Conservation (phyloP, 1,140 invertebrate genomes). For the Bombus fervidus region DNA sequence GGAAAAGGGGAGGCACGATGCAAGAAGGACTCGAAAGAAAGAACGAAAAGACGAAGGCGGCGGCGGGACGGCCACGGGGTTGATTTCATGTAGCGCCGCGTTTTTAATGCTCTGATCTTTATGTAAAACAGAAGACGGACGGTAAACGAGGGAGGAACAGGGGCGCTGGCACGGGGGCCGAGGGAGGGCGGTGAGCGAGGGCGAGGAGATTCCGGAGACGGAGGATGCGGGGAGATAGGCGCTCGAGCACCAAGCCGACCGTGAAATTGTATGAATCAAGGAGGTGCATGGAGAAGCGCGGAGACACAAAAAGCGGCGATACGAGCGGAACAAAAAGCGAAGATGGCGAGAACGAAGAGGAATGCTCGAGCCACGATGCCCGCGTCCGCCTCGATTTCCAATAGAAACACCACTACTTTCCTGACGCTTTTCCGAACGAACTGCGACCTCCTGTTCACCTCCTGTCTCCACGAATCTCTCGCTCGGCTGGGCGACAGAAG, state of each 20-base stretch:
- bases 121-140: constrained; percentile 73
- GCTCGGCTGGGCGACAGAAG: constrained; percentile 30
- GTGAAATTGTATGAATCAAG: constrained; percentile 80
- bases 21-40: neutral
- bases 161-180: neutral
- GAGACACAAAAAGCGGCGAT: constrained; percentile 72
- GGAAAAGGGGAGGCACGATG: neutral
- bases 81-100: constrained; percentile 74
- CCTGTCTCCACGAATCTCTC: constrained; percentile 17
- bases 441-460: neutral
- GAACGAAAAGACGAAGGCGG: constrained; percentile 14
- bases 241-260: constrained; percentile 75
- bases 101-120: constrained; percentile 80
- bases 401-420: constrained; percentile 15
- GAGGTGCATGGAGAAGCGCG: constrained; percentile 61
- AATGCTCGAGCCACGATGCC: constrained; percentile 19
- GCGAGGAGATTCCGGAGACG: neutral
- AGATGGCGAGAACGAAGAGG: constrained; percentile 39
- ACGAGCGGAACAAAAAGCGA: constrained; percentile 33
- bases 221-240: constrained; percentile 43
- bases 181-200: neutral
- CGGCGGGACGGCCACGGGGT: constrained; percentile 51
- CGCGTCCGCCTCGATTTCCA: constrained; percentile 24
- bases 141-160: neutral
- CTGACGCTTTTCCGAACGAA: neutral